A percentile compares a stretch with the other conserved stretches of the same genome.
These are phyloP conservation scores for Prunella fulvescens DNA, from an alignment of 2,113 vertebrate genomes.

Conservation along the genomic window DNA sequence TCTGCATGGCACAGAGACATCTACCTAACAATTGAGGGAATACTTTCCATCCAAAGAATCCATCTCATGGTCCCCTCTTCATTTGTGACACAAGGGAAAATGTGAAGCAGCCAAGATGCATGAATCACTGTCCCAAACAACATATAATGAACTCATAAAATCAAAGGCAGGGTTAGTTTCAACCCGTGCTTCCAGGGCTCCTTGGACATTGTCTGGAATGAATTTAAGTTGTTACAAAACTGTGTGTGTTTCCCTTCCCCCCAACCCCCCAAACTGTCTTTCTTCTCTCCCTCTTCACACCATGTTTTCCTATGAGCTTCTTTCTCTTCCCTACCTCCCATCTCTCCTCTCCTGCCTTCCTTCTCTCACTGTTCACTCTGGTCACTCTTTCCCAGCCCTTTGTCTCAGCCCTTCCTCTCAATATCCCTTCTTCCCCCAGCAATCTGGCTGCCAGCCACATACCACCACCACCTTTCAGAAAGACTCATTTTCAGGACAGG, in stretches of 20 bases:
- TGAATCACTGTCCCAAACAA: slow-evolving; percentile 67
- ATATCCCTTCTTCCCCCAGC: neutral
- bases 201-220: slow-evolving; percentile 68
- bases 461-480: neutral
- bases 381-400: neutral
- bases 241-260: neutral
- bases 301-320: neutral
- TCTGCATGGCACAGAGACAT: neutral
- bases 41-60: slow-evolving; percentile 55
- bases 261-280: neutral
- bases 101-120: slow-evolving; percentile 54
- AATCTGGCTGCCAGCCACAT: neutral
- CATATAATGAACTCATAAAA: slow-evolving; percentile 69
- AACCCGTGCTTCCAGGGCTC: slow-evolving; percentile 58
- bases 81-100: slow-evolving; percentile 66
- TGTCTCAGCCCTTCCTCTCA: neutral
- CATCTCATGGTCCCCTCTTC: slow-evolving; percentile 55
- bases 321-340: neutral
- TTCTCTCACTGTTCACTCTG: neutral
- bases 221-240: slow-evolving; percentile 68
- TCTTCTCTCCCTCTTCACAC: neutral
- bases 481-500: neutral
- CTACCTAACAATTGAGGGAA: slow-evolving; percentile 61
- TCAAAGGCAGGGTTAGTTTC: slow-evolving; percentile 65
- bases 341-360: neutral